Evolutionary conservation across 2,797 vertebrate genomes (phyloP).

Genomic region (Sebastes hubbsi): DNA sequence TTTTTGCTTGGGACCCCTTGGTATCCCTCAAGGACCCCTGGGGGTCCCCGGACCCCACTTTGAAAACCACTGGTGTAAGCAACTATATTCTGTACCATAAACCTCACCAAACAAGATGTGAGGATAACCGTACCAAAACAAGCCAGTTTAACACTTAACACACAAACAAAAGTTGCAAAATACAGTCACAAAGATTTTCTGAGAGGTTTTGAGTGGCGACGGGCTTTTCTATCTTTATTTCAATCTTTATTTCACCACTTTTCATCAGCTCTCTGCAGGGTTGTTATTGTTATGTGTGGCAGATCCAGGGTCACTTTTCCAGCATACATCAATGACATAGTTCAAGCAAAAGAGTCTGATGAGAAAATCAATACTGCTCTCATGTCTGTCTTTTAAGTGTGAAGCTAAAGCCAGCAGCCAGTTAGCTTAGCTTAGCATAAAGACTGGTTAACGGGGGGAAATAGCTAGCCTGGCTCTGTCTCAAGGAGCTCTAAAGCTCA

Average conservation of each 20-base stretch:
- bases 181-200: background rate
- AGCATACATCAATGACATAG: background rate
- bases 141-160: background rate
- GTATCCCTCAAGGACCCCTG: fast-evolving
- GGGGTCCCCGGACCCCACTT: too few relatives aligned
- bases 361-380: background rate
- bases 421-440: background rate
- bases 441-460: background rate
- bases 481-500: background rate
- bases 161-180: background rate
- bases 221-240: background rate
- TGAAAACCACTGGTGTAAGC: too few relatives aligned
- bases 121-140: background rate
- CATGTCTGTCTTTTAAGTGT: background rate
- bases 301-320: background rate
- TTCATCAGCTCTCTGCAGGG: background rate
- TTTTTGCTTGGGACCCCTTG: fast-evolving
- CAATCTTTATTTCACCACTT: background rate
- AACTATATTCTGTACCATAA: background rate
- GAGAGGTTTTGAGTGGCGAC: background rate
- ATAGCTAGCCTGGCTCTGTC: background rate
- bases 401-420: background rate
- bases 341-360: background rate
- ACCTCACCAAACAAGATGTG: background rate
- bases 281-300: background rate